Conservation (phyloP, 2,888 invertebrate genomes). For the Idaea straminata region DNA sequence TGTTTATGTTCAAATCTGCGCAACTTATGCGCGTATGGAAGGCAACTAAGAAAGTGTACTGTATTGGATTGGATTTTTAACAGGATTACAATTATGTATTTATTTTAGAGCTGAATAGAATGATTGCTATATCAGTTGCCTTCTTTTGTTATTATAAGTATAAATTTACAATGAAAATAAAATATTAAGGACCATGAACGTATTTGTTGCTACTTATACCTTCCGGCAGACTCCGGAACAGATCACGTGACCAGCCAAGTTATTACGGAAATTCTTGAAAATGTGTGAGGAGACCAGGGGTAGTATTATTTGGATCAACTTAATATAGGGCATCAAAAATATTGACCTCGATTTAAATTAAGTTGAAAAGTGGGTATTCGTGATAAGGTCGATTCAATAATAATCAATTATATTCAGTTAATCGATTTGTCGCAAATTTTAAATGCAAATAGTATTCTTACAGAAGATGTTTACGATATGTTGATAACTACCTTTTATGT, state of each 20-base stretch:
- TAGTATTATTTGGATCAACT: background rate
- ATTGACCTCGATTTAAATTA: background rate
- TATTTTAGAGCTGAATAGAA: constrained; percentile 12
- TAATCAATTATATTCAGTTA: background rate
- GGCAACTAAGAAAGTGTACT: constrained; percentile 21
- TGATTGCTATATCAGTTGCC: constrained; percentile 39
- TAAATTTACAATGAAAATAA: constrained; percentile 49
- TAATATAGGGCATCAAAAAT: background rate
- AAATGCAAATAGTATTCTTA: background rate
- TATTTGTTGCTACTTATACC: constrained; percentile 23
- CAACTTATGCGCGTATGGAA: constrained; percentile 10
- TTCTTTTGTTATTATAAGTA: constrained; percentile 50
- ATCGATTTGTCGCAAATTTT: background rate
- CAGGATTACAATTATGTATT: background rate
- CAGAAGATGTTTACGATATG: background rate
- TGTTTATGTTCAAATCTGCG: constrained; percentile 22
- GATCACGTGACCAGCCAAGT: too few relatives aligned
- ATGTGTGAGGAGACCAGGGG: constrained; percentile 5
- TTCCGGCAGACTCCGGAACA: background rate
- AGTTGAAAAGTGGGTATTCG: background rate
- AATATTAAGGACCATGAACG: constrained; percentile 30
- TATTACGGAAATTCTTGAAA: too few relatives aligned
- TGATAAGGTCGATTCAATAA: background rate
- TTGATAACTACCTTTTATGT: too few relatives aligned
- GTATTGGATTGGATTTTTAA: constrained; percentile 9